These are phyloP conservation scores for Mesoligia furuncula DNA, from an alignment of 2,888 invertebrate genomes.

Conservation along the genomic window DNA sequence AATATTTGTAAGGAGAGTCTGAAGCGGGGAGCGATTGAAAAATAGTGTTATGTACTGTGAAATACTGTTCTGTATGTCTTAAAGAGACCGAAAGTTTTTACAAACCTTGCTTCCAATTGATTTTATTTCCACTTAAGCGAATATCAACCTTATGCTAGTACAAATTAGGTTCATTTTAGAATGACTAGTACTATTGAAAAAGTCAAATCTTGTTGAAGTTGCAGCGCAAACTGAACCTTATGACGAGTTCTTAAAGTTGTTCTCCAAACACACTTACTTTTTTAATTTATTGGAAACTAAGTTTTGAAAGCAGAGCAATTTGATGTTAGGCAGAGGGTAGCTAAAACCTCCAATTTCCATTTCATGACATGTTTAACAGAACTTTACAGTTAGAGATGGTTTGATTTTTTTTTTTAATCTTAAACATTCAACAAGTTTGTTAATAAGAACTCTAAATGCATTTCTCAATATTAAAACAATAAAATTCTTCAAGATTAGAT, in stretches of 20 bases:
- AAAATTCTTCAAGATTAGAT: neutral
- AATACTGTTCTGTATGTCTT: neutral
- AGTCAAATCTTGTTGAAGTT: neutral
- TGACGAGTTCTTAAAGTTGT: neutral
- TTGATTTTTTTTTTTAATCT: neutral
- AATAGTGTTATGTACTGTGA: neutral
- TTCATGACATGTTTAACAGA: neutral
- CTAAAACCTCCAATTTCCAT: neutral
- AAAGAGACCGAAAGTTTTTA: too few species aligned
- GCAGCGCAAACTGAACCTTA: neutral
- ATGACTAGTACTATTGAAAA: slow-evolving; percentile 1
- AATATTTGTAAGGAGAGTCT: slow-evolving; percentile 57
- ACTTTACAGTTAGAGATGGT: too few species aligned
- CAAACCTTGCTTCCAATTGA: neutral
- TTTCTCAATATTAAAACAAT: neutral
- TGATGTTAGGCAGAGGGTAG: neutral
- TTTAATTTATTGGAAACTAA: neutral
- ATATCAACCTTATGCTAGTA: accelerated
- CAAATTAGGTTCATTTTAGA: neutral
- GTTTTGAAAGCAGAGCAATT: neutral
- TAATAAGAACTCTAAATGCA: neutral
- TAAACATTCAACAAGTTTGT: neutral
- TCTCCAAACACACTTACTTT: neutral
- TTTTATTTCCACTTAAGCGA: neutral
- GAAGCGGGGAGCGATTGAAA: neutral